Evolutionary conservation across 2,113 vertebrate genomes (phyloP).

Genomic region (Sprattus sprattus): DNA sequence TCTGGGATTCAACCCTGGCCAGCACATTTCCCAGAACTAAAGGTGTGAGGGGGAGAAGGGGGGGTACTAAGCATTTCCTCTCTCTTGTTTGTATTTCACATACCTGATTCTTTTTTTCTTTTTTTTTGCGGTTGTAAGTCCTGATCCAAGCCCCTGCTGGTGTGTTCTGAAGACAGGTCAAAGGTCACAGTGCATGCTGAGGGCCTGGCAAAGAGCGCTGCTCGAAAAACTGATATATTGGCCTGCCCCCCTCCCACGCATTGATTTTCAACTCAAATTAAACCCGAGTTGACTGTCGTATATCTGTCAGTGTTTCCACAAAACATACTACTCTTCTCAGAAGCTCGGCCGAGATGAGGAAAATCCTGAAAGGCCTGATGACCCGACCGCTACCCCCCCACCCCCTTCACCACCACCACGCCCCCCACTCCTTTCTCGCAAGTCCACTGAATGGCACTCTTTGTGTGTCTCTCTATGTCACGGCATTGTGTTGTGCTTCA

Average conservation of each 20-base stretch:
- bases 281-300: neutral
- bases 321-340: constrained; percentile 5
- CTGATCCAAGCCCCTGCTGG: neutral
- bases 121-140: neutral
- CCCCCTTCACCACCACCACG: neutral
- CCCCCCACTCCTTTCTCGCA: neutral
- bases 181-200: neutral
- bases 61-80: neutral
- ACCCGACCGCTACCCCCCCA: neutral
- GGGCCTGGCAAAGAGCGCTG: neutral
- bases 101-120: neutral
- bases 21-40: neutral
- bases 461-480: neutral
- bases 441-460: neutral
- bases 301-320: constrained; percentile 1
- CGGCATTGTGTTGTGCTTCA: neutral
- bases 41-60: neutral
- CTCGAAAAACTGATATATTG: neutral
- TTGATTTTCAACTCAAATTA: constrained; percentile 9
- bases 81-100: constrained; percentile 4
- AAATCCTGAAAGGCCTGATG: neutral
- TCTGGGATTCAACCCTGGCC: neutral
- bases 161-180: neutral
- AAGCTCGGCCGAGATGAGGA: neutral
- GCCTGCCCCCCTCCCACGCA: neutral